phyloP scores from a whole-genome alignment of 2,797 vertebrate genomes.

The Myotis pilosus region DNA sequence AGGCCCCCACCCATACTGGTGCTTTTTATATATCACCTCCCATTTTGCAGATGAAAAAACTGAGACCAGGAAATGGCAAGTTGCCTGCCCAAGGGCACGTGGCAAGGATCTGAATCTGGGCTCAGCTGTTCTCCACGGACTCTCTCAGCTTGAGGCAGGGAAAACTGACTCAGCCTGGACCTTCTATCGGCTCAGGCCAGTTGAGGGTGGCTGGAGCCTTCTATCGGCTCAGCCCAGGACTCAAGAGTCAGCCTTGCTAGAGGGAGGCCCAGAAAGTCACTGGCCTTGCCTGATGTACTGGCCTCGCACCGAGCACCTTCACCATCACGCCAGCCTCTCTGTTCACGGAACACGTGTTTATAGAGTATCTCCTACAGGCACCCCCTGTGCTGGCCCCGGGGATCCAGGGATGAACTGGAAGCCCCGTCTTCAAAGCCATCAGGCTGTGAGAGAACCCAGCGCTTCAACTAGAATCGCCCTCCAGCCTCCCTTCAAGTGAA shows the following conservation, averaged over 20 bases:
- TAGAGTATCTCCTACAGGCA: fast-evolving
- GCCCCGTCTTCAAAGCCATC: neutral
- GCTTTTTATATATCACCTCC: neutral
- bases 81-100: neutral
- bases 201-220: neutral
- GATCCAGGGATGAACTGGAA: neutral
- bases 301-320: fast-evolving
- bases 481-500: neutral
- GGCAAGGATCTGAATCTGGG: neutral
- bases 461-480: neutral
- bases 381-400: fast-evolving
- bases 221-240: fast-evolving
- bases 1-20: neutral
- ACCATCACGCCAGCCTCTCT: fast-evolving
- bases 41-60: neutral
- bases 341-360: fast-evolving
- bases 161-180: neutral
- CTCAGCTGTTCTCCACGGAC: neutral
- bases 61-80: neutral
- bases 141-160: too few species aligned
- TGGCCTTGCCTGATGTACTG: neutral
- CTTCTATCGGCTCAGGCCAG: neutral
- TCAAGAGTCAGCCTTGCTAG: fast-evolving
- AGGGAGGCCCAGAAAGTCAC: neutral
- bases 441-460: neutral